These are phyloP conservation scores for Channa maculata DNA, from an alignment of 2,113 vertebrate genomes.

Conservation along the genomic window DNA sequence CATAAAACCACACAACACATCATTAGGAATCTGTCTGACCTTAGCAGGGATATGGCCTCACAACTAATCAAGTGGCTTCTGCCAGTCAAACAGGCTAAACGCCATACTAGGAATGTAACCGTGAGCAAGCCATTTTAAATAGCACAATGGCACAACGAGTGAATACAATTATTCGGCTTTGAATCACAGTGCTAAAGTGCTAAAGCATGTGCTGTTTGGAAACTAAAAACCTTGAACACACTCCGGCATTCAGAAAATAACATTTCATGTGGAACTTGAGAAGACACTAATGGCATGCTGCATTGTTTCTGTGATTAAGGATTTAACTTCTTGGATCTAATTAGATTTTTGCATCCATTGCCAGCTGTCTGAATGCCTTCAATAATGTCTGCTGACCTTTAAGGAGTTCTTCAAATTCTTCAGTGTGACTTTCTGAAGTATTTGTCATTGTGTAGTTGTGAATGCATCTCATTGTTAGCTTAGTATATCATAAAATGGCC, in stretches of 20 bases:
- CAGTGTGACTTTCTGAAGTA: not conserved
- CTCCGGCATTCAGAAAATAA: not conserved
- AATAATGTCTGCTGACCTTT: slow-evolving; percentile 20
- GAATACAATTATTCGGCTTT: slow-evolving; percentile 16
- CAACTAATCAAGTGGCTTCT: slow-evolving; percentile 49
- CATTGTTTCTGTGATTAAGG: not conserved
- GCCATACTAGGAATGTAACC: slow-evolving; percentile 2
- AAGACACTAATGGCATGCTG: not conserved
- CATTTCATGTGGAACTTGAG: not conserved
- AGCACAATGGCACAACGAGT: not conserved
- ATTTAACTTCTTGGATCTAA: not conserved
- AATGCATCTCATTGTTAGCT: slow-evolving; percentile 10
- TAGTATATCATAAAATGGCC: slow-evolving; percentile 9
- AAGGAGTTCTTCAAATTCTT: slow-evolving; percentile 1
- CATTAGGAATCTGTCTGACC: slow-evolving; percentile 56
- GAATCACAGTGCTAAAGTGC: not conserved
- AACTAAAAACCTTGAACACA: not conserved
- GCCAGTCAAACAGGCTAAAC: slow-evolving; percentile 44
- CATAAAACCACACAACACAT: slow-evolving; percentile 63
- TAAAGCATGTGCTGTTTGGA: too few relatives aligned
- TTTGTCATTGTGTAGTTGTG: not conserved
- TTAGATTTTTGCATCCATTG: not conserved
- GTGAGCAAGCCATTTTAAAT: slow-evolving; percentile 10
- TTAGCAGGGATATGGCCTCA: slow-evolving; percentile 34
- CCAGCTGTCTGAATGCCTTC: not conserved